Base-by-base conservation (phyloP, 2,888 invertebrate species). In the Volucella inflata region DNA sequence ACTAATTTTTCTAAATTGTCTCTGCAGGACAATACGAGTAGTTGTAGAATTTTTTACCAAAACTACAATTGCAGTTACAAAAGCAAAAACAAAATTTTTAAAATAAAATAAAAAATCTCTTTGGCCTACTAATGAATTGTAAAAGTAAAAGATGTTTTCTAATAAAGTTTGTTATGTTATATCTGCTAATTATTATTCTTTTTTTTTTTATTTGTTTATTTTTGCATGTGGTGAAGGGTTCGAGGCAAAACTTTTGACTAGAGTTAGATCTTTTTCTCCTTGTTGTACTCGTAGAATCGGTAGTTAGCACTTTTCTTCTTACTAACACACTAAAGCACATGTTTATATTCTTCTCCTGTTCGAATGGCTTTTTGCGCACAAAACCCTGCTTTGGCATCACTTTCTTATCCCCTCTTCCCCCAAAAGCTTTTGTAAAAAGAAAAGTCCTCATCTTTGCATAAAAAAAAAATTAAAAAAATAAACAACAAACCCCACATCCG, bases 1-100 rank as follows among this genome's bases (percentile, higher is more conserved):
- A 85, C 85, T 85, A 77, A 87, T 68, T 6, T 59, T 65, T 46
- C 62, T n/a, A n/a, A 76, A 59, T 81, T 71, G 42, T 59, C 55
- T n/a, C 75, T 57, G 57, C 67, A 71, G 75, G 80, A 59, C 9
- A 51, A 30, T 30, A 30, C 30, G 30, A 30, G 30, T 72, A 51
- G 57, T 53, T 60, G 71, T 65, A 71, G 60, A 53, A 68, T 36
- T 46, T n/a, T 59, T 11, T 38, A 44, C n/a, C 40, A 46, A 53
- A 48, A 42, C 30, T 30, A 30, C 30, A 30, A 30, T 30, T 30
- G 6, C 30, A 30, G 6, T 30, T 30, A 30, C 30, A 30, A 30
- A 30, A 2, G 6, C n/a, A n/a, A 30, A 30, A 30, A 30, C 30
- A 30, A 30, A 30, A 30, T 30, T 30, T 30, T 30, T 40, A 42